phyloP scores from a whole-genome alignment of 2,113 vertebrate genomes.

The Naja naja region DNA sequence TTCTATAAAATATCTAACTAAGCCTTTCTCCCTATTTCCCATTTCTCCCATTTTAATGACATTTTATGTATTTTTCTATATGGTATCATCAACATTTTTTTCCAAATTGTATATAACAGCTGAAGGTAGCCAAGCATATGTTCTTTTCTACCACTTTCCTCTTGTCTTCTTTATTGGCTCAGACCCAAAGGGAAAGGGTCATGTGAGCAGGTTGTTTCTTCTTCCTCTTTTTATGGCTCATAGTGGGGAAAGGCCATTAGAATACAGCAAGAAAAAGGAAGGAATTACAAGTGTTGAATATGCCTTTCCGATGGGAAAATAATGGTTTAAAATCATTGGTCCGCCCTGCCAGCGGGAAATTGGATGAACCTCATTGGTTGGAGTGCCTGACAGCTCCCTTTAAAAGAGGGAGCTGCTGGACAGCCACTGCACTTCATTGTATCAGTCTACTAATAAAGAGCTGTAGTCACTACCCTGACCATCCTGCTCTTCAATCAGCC shows the following conservation, averaged over 20 bases:
- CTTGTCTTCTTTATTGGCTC: not conserved
- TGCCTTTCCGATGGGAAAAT: too few relatives aligned
- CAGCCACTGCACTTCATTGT: too few relatives aligned
- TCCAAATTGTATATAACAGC: not conserved
- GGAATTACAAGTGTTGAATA: not conserved
- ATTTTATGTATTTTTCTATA: not conserved
- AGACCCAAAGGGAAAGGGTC: too few relatives aligned
- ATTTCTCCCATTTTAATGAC: not conserved
- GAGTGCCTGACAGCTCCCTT: too few relatives aligned
- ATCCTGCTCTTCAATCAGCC: too few relatives aligned
- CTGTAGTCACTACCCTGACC: too few relatives aligned
- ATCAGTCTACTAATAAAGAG: too few relatives aligned
- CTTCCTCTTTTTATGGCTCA: not conserved
- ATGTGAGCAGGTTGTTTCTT: not conserved
- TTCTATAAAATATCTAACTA: not conserved
- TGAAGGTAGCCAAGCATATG: not conserved
- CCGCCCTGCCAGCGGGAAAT: too few relatives aligned
- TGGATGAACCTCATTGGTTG: too few relatives aligned
- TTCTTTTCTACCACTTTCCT: not conserved
- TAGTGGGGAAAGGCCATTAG: not conserved
- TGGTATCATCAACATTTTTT: not conserved
- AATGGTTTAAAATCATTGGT: too few relatives aligned
- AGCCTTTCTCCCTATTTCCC: not conserved
- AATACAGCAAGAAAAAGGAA: not conserved
- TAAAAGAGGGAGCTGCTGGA: too few relatives aligned